These are phyloP conservation scores for Lucilia sericata DNA, from an alignment of 1,140 invertebrate genomes.

Conservation along the genomic window DNA sequence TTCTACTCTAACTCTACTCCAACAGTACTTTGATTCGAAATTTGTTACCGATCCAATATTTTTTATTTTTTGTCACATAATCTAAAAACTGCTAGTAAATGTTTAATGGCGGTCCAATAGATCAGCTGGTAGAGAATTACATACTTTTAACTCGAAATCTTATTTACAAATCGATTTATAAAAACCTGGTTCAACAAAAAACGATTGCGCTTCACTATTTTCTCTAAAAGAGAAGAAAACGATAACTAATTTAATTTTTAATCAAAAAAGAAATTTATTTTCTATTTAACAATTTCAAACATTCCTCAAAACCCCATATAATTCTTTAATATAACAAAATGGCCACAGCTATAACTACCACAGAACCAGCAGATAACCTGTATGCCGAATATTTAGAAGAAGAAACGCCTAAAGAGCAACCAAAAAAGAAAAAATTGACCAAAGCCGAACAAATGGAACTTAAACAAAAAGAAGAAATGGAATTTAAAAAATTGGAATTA, in stretches of 20 bases:
- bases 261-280: neutral
- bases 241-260: neutral
- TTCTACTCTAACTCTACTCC: no score
- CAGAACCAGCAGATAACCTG: neutral
- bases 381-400: neutral
- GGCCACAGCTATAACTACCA: neutral
- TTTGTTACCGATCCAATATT: no score
- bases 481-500: constrained; percentile 43
- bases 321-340: neutral
- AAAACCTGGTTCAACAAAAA: no score
- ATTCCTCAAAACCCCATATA: neutral
- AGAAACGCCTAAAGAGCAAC: neutral
- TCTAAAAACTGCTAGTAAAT: no score
- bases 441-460: constrained; percentile 43
- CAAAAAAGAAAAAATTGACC: constrained; percentile 45
- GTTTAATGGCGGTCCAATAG: no score
- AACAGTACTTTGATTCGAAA: no score
- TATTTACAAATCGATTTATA: no score
- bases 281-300: neutral
- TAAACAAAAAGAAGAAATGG: neutral
- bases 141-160: no score
- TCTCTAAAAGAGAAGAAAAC: neutral
- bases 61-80: no score
- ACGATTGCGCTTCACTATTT: neutral
- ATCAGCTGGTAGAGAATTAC: no score